Evolutionary conservation across 2,888 invertebrate genomes (phyloP).

Genomic region (Scotopteryx bipunctaria): DNA sequence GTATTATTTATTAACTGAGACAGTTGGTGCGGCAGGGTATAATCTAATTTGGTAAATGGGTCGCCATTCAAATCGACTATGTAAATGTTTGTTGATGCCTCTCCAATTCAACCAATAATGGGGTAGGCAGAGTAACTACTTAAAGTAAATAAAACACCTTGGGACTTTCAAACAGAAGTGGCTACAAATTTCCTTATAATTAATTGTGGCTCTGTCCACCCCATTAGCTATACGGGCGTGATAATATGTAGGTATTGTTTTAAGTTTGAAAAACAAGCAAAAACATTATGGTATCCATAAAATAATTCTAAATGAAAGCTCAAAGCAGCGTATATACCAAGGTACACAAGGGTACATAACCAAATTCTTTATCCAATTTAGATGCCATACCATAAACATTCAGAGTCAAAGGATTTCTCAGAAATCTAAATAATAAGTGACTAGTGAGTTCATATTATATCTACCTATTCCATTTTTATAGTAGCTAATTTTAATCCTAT

Average conservation of each 20-base stretch:
- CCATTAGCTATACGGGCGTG: too few relatives aligned
- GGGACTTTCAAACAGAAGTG: too few relatives aligned
- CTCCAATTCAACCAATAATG: too few relatives aligned
- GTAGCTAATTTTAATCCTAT: not conserved
- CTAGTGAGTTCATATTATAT: not conserved
- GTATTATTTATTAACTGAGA: constrained; percentile 15
- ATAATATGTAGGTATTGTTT: not conserved
- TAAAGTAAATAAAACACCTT: too few relatives aligned
- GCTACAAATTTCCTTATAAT: too few relatives aligned
- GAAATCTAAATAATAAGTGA: not conserved
- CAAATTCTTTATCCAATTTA: not conserved
- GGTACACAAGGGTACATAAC: too few relatives aligned
- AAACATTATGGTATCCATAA: not conserved
- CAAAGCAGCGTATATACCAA: not conserved
- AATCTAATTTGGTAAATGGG: constrained; percentile 5
- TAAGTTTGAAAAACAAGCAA: not conserved
- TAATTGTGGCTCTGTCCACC: too few relatives aligned
- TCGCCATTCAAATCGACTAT: not conserved
- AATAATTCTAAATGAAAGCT: not conserved
- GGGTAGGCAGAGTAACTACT: too few relatives aligned
- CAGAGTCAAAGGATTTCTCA: not conserved
- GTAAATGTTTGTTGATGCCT: too few relatives aligned
- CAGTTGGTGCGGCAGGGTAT: constrained; percentile 8
- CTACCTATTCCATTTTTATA: too few relatives aligned
- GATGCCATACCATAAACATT: not conserved